Evolutionary conservation across 2,888 invertebrate species (phyloP).

Genomic region (Drosophila peninsularis): DNA sequence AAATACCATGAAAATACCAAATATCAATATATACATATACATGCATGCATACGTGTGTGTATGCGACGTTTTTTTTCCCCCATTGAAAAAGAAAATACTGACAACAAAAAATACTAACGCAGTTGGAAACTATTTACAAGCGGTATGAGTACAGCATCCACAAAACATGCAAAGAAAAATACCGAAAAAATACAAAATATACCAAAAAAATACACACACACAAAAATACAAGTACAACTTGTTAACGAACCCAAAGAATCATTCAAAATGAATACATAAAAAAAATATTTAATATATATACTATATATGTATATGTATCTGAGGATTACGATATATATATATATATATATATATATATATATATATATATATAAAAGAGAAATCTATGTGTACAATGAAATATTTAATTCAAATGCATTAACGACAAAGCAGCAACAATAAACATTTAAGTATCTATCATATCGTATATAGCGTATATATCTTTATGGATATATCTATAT

Average conservation of each 20-base stretch:
- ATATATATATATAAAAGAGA: constrained; percentile 21
- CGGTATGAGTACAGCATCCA: constrained; percentile 28
- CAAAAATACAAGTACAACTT: constrained; percentile 44
- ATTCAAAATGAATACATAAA: constrained; percentile 44
- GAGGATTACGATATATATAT: neutral
- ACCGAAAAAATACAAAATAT: neutral
- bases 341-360: constrained; percentile 3
- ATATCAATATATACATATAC: neutral
- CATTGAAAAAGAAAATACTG: constrained; percentile 14
- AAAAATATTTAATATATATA: neutral
- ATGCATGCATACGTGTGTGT: neutral
- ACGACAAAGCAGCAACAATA: constrained; percentile 41
- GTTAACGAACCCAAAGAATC: constrained; percentile 52
- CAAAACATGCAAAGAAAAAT: constrained; percentile 7
- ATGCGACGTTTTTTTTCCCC: constrained; percentile 8
- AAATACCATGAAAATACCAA: constrained; percentile 10
- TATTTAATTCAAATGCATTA: constrained; percentile 40
- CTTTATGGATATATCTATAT: constrained; percentile 4
- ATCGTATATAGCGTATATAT: no score
- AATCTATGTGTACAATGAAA: constrained; percentile 47
- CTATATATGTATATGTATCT: constrained; percentile 15
- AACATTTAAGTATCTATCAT: constrained; percentile 16
- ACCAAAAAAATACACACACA: constrained; percentile 8
- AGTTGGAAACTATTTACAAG: constrained; percentile 62
- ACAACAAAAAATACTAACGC: constrained; percentile 33